These are phyloP conservation scores for Megaustenia siamemsis DNA, from an alignment of 2,888 invertebrate species.

Conservation along the genomic window DNA sequence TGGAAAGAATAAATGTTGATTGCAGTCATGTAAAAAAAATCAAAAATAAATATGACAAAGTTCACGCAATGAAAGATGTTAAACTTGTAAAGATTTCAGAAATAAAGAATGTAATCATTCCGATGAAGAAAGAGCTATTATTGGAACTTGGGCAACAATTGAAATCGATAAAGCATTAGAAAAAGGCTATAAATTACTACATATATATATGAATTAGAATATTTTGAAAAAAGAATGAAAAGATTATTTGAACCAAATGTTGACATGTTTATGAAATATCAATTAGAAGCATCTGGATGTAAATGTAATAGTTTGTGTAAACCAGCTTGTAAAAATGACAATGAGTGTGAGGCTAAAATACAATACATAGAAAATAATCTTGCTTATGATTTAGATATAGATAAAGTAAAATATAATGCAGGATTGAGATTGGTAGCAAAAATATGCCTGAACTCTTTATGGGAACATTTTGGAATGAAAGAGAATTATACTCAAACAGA, in stretches of 20 bases:
- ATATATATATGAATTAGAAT: slow-evolving; percentile 13
- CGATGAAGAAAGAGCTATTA: slow-evolving; percentile 5
- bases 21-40: neutral
- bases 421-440: slow-evolving; percentile 10
- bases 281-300: slow-evolving; percentile 7
- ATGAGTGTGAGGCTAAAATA: neutral
- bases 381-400: slow-evolving; percentile 3
- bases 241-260: neutral
- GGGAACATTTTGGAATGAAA: slow-evolving; percentile 21
- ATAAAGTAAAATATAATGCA: slow-evolving; percentile 14
- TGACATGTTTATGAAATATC: neutral
- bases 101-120: neutral
- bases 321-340: slow-evolving; percentile 8
- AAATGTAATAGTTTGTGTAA: slow-evolving; percentile 5
- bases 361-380: neutral
- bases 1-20: slow-evolving; percentile 9
- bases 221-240: neutral
- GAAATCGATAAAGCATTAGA: neutral
- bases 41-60: neutral
- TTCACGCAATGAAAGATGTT: neutral
- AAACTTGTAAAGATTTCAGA: neutral
- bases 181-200: neutral
- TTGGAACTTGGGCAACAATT: slow-evolving; percentile 6
- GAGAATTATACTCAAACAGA: slow-evolving; percentile 1
- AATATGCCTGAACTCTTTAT: slow-evolving; percentile 8